phyloP scores from a whole-genome alignment of 2,797 vertebrate species.

The Coluber constrictor region DNA sequence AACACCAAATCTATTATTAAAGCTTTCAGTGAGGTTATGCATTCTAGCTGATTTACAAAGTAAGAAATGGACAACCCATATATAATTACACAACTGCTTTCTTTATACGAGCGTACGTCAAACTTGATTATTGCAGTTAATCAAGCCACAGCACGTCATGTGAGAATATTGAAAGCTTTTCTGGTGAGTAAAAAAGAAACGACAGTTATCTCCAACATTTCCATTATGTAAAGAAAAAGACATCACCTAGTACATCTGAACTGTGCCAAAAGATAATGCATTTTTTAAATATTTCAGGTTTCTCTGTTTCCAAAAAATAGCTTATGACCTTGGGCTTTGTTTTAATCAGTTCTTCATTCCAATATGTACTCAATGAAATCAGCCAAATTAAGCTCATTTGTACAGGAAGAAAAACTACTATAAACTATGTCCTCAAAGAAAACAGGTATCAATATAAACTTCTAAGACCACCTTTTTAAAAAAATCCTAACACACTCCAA shows the following conservation, averaged over 20 bases:
- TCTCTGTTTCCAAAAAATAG: conserved; percentile 58
- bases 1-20: conserved; percentile 81
- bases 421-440: conserved; percentile 48
- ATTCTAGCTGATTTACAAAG: conserved; percentile 53
- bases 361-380: conserved; percentile 22
- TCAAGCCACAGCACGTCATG: conserved; percentile 55
- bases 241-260: conserved; percentile 49
- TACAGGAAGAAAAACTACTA: conserved; percentile 41
- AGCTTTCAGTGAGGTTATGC: conserved; percentile 79
- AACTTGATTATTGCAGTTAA: conserved; percentile 57
- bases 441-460: conserved; percentile 57
- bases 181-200: conserved; percentile 49
- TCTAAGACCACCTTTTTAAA: conserved; percentile 32
- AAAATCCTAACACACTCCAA: conserved; percentile 46
- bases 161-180: conserved; percentile 57
- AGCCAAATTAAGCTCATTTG: conserved; percentile 25
- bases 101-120: conserved; percentile 53
- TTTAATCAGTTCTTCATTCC: conserved; percentile 35
- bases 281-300: conserved; percentile 55
- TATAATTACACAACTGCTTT: conserved; percentile 47
- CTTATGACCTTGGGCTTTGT: conserved; percentile 41
- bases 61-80: conserved; percentile 50
- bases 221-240: conserved; percentile 39
- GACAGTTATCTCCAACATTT: conserved; percentile 53
- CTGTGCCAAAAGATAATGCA: conserved; percentile 56